Evolutionary conservation across 1,140 invertebrate species (phyloP).

Genomic region (Pteromalus puparum): DNA sequence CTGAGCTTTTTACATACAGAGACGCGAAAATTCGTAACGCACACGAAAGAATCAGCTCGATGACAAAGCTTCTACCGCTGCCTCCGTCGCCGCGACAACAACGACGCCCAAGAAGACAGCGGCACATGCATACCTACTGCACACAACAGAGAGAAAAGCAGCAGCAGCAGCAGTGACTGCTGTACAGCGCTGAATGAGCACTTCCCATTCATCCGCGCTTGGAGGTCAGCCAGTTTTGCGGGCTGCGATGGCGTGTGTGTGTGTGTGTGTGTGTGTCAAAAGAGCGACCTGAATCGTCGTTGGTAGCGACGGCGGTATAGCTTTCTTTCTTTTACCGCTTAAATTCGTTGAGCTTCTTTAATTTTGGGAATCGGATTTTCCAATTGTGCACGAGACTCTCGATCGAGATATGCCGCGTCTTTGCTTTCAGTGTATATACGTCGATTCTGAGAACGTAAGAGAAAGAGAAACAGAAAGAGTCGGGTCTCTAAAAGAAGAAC

Average conservation of each 20-base stretch:
- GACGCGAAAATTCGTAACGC: not conserved
- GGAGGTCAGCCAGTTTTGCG: conserved; percentile 69
- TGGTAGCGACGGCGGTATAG: too few species aligned
- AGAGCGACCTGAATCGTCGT: not conserved
- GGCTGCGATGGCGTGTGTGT: conserved; percentile 49
- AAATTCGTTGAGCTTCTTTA: not conserved
- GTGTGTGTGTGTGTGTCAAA: conserved; percentile 21
- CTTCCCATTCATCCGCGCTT: conserved; percentile 67
- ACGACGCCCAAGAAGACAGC: not conserved
- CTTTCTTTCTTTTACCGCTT: not conserved
- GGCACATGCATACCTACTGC: too few species aligned
- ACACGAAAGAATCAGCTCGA: not conserved
- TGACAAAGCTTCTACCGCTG: too few species aligned
- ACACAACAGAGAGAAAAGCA: not conserved
- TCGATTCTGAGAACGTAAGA: not conserved
- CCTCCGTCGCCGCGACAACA: not conserved
- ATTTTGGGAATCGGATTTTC: not conserved
- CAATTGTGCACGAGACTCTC: not conserved
- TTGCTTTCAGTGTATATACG: too few species aligned
- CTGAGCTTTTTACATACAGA: not conserved
- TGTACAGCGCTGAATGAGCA: conserved; percentile 64
- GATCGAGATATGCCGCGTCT: too few species aligned
- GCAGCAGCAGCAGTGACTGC: conserved; percentile 1
- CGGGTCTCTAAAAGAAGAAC: not conserved
- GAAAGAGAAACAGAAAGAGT: not conserved